Conservation (phyloP, 2,888 invertebrate genomes). For the Meloe dianella region DNA sequence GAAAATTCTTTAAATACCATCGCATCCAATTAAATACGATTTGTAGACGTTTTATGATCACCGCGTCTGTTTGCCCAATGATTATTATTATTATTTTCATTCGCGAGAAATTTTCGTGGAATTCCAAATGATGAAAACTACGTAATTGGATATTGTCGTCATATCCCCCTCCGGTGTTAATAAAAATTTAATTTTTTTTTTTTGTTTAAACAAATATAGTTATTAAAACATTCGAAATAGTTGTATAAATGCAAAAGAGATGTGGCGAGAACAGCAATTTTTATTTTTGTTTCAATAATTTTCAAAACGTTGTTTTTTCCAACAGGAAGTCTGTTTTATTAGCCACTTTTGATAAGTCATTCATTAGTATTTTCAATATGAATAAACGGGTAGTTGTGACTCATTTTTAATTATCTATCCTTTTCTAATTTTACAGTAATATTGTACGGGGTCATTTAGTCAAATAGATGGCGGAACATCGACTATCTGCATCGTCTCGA, state of each 20-base stretch:
- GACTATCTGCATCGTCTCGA: not conserved
- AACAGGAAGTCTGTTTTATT: slow-evolving; percentile 1
- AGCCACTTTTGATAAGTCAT: not conserved
- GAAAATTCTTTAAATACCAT: not conserved
- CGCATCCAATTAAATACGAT: not conserved
- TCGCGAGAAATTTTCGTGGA: slow-evolving; percentile 30
- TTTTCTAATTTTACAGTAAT: not conserved
- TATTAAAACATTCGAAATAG: slow-evolving; percentile 2
- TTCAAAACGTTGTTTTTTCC: not conserved
- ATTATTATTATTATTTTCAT: too few species aligned
- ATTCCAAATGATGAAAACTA: slow-evolving; percentile 38
- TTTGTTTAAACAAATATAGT: not conserved
- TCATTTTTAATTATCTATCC: not conserved
- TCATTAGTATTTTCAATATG: not conserved
- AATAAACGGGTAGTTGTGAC: not conserved
- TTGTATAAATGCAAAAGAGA: too few species aligned
- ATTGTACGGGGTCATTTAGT: not conserved
- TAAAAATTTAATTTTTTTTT: slow-evolving; percentile 22
- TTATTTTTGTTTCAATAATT: not conserved
- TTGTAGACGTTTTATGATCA: not conserved
- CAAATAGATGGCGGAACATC: not conserved
- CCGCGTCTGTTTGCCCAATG: not conserved
- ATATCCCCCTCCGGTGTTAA: slow-evolving; percentile 31
- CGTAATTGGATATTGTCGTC: slow-evolving; percentile 35
- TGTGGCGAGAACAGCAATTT: too few species aligned